A percentile compares a stretch with the other conserved stretches of the same genome.
phyloP scores from a whole-genome alignment of 2,113 vertebrate species.

The Sturnira hondurensis region DNA sequence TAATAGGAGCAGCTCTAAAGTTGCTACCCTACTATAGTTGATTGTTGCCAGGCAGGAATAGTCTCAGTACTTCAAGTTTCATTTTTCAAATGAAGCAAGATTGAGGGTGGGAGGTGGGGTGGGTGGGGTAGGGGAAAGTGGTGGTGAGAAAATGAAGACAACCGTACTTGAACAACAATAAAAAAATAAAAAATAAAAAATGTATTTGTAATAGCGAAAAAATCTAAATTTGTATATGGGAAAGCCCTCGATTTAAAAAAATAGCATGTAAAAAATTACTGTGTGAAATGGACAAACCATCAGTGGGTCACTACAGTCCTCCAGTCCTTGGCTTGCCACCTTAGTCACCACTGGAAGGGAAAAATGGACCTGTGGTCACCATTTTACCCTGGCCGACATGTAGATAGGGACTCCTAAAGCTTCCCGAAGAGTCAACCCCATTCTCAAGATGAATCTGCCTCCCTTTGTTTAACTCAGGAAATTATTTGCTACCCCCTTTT shows the following conservation, averaged over 20 bases:
- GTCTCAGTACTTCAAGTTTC: background rate
- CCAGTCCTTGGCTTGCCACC: background rate
- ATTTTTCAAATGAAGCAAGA: background rate
- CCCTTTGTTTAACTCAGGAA: background rate
- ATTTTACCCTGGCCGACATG: background rate
- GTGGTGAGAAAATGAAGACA: too few species aligned
- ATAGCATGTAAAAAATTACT: background rate
- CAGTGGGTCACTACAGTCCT: background rate
- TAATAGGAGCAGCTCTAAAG: background rate
- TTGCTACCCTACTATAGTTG: rapidly evolving
- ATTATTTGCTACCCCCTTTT: background rate
- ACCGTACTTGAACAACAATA: too few species aligned
- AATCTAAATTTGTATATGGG: background rate
- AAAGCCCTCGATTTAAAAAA: background rate
- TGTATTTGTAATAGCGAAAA: background rate
- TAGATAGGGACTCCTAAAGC: background rate
- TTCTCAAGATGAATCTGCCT: background rate
- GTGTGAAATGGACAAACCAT: background rate
- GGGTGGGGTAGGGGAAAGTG: too few species aligned
- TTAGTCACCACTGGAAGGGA: background rate
- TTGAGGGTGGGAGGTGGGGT: too few species aligned
- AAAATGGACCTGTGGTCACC: background rate
- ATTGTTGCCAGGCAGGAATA: background rate
- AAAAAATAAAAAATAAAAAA: too few species aligned
- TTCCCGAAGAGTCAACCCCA: background rate